A percentile compares a stretch with the other conserved stretches of the same genome.
These are phyloP conservation scores for Phortica magna DNA, from an alignment of 2,888 invertebrate species.

Conservation along the genomic window DNA sequence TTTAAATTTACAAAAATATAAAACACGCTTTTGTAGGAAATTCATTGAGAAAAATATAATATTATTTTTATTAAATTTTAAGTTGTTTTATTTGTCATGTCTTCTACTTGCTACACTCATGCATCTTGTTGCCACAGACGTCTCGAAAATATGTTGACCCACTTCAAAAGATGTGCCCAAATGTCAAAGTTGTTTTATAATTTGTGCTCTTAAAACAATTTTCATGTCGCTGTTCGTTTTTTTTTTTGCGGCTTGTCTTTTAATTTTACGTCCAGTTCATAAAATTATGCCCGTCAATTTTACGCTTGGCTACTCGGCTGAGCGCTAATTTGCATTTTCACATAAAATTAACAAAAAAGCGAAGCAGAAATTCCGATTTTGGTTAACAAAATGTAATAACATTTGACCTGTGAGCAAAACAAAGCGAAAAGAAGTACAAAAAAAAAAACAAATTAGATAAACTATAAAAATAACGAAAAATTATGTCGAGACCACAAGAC, in stretches of 20 bases:
- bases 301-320: slow-evolving; percentile 15
- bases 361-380: neutral
- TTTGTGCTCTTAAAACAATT: too few relatives aligned
- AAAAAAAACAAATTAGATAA: neutral
- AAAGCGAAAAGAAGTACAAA: neutral
- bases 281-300: slow-evolving; percentile 8
- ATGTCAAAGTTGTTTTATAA: too few relatives aligned
- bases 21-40: too few relatives aligned
- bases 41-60: too few relatives aligned
- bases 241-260: neutral
- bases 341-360: neutral
- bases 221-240: neutral
- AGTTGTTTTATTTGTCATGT: too few relatives aligned
- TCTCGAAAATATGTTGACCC: too few relatives aligned
- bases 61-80: too few relatives aligned
- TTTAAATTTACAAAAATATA: too few relatives aligned
- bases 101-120: too few relatives aligned
- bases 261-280: slow-evolving; percentile 27
- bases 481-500: neutral
- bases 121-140: too few relatives aligned
- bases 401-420: slow-evolving; percentile 11
- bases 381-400: slow-evolving; percentile 1
- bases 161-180: too few relatives aligned
- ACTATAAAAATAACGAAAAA: slow-evolving; percentile 3
- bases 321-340: slow-evolving; percentile 15